These are phyloP conservation scores for Dicranocentrus wangi DNA, from an alignment of 2,888 invertebrate species.

Conservation along the genomic window DNA sequence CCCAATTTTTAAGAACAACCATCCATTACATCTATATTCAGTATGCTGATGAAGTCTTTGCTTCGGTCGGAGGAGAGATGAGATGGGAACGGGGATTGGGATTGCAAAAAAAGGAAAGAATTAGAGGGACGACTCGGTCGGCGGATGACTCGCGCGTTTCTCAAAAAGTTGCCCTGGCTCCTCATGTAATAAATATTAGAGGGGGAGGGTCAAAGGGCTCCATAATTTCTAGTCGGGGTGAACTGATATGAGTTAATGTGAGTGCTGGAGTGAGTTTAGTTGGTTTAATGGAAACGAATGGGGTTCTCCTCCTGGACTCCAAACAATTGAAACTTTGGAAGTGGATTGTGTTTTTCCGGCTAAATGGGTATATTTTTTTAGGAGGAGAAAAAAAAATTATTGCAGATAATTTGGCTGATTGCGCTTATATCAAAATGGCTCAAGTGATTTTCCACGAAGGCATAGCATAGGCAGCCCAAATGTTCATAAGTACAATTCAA, in stretches of 20 bases:
- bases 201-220: conserved; percentile 35
- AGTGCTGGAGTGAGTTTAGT: neutral
- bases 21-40: neutral
- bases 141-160: neutral
- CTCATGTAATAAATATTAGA: conserved; percentile 48
- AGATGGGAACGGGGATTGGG: neutral
- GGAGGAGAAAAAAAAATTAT: neutral
- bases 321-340: neutral
- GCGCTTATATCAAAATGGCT: no score
- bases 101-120: conserved; percentile 29
- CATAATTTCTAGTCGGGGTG: conserved; percentile 19
- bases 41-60: neutral
- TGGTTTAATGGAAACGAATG: conserved; percentile 31
- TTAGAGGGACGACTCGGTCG: neutral
- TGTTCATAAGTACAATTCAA: no score
- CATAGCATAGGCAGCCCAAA: no score
- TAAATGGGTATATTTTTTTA: neutral
- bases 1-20: conserved; percentile 23
- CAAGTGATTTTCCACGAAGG: no score
- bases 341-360: neutral
- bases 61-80: neutral
- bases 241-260: conserved; percentile 1
- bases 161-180: neutral
- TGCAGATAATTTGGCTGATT: neutral
- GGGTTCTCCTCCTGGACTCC: neutral